Base-by-base conservation (phyloP, 2,888 invertebrate species). In the Camptogramma bilineatum region DNA sequence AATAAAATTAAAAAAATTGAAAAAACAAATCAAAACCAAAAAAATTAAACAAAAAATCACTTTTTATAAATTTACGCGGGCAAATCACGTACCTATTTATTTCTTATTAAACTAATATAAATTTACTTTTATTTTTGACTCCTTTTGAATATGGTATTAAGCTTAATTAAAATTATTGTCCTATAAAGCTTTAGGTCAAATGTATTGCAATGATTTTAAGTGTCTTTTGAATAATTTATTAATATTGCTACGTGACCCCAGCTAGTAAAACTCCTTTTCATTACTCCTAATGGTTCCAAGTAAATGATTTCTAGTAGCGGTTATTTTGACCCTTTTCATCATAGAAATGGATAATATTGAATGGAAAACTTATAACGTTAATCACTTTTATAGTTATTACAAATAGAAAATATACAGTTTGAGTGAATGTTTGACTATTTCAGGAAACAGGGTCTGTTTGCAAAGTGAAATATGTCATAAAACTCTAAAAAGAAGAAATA, bases 351-450 rank as follows among this genome's bases (percentile, higher is more conserved):
- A 16, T 48, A 21, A 31, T 46, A 58, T 55, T 56, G 52, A 52
- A 52, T 56, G 48, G 60, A 52, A 47, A 18, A 34, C 31, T 64
- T 21, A 10, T 3, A 47, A 34, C 10, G 63, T 59, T 63, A 34
- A 52, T 18, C 10, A 39, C 13, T 61, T 61, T 50, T 42, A 66
- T 52, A 10, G 39, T 55, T 24, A 61, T 58, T 54, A 64, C 21
- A 47, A 52, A 13, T 55, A 65, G 57, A 58, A 62, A 62, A 61
- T 34, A 34, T 61, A 54, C 60, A 34, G 52, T 51, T 24, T 67
- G 47, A 57, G 47, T 64, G 21, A 19, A 39, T 52, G 21, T n/a
- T n/a, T n/a, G n/a, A n/a, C n/a, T n/a, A n/a, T n/a, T n/a, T n/a
- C n/a, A n/a, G n/a, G n/a, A n/a, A n/a, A n/a, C n/a, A n/a, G n/a